Base-by-base conservation (phyloP, 2,888 invertebrate genomes). In the Agrotis clavis region DNA sequence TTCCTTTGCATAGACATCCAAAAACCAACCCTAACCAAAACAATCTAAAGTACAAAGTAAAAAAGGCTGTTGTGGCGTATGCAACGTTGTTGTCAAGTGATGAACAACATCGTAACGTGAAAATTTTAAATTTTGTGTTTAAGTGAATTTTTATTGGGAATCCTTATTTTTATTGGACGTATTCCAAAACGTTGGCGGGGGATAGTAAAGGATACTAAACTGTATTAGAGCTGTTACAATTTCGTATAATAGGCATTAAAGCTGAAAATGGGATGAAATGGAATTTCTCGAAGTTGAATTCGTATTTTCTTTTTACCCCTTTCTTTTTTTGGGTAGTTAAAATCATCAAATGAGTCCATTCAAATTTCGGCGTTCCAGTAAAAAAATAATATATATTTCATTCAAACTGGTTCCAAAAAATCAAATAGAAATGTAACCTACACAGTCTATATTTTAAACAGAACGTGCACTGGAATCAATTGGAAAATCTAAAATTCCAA, bases 101-200 rank as follows among this genome's bases (percentile, higher is more conserved):
- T 18, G 61, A 66, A 76, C 83, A 87, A 89, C 87, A 90, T 89
- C 89, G 93, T 95, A 93, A 95, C 92, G 94, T 92, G 92, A 92
- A 95, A 95, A 93, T 95, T 95, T 95, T 87, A 95, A 95, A 95
- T 95, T 95, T 95, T 89, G 93, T 94, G 93, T 95, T 93, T 95
- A 96, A 95, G 95, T 96, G 95, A 95, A 94, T 93, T 95, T 96
- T 95, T 95, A 95, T 95, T 94, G 92, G 91, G 85, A 91, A 89
- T 90, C 90, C 91, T 91, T 91, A 93, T 93, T 94, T 95, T 93
- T 93, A 93, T 93, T 94, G 84, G 81, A 73, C 66, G 77, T 77
- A 68, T 71, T 83, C 83, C 82, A 84, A 84, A 84, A 81, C 67
- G 80, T 74, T 78, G 74, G 35, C 21, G 4, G 14, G 53, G 56